Conservation (phyloP, 2,888 invertebrate genomes). For the Megalurothrips usitatus region DNA sequence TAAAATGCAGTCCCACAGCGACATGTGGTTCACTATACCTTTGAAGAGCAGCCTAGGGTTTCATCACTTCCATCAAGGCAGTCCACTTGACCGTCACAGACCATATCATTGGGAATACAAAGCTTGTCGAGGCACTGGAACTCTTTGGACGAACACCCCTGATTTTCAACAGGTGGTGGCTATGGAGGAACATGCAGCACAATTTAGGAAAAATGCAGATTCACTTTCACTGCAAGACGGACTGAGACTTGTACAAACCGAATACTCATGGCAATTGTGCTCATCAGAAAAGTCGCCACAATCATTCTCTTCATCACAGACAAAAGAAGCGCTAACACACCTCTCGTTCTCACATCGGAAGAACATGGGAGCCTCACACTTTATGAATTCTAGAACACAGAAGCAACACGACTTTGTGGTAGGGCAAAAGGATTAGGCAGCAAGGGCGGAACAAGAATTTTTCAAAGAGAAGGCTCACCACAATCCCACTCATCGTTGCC, state of each 20-base stretch:
- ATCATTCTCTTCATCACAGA: slow-evolving; percentile 47
- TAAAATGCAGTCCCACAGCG: too few relatives aligned
- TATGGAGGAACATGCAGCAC: background rate
- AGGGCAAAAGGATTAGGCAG: background rate
- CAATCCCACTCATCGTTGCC: slow-evolving; percentile 33
- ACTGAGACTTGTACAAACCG: background rate
- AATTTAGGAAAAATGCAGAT: slow-evolving; percentile 15
- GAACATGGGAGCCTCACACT: slow-evolving; percentile 29
- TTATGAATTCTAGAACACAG: slow-evolving; percentile 19
- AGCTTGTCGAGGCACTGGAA: slow-evolving; percentile 41
- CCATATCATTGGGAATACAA: slow-evolving; percentile 45
- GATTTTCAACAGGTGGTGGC: background rate
- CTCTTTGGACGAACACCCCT: slow-evolving; percentile 39
- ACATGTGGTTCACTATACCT: background rate
- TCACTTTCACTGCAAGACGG: background rate
- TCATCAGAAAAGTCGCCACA: slow-evolving; percentile 49
- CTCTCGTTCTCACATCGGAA: slow-evolving; percentile 45
- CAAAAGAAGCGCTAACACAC: slow-evolving; percentile 44
- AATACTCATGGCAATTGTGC: slow-evolving; percentile 41
- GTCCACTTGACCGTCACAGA: slow-evolving; percentile 46
- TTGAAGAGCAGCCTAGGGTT: slow-evolving; percentile 40
- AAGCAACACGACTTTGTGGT: background rate
- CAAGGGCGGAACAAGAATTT: background rate
- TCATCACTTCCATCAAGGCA: slow-evolving; percentile 49
- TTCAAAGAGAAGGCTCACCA: slow-evolving; percentile 27